Conservation (phyloP, 2,888 invertebrate genomes). For the Xanthia togata region DNA sequence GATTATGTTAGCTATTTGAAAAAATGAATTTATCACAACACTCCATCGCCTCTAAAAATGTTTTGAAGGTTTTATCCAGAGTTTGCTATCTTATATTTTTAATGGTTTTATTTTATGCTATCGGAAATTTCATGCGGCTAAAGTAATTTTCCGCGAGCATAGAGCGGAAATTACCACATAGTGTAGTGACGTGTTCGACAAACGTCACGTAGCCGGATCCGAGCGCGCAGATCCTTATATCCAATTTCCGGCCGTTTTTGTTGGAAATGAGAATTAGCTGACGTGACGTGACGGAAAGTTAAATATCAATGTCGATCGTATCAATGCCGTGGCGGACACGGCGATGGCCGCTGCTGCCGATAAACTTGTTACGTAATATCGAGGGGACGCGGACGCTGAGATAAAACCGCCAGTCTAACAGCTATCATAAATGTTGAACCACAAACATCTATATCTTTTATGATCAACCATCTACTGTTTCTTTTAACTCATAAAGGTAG, state of each 20-base stretch:
- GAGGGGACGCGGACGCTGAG: conserved; percentile 53
- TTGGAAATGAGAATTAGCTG: conserved; percentile 90
- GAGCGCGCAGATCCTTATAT: conserved; percentile 89
- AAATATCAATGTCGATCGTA: conserved; percentile 84
- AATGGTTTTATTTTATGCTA: conserved; percentile 84
- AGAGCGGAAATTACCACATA: conserved; percentile 90
- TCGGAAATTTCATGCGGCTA: conserved; percentile 89
- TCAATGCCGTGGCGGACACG: conserved; percentile 64
- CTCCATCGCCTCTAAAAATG: conserved; percentile 58
- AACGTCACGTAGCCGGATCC: conserved; percentile 90
- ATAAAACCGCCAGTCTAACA: conserved; percentile 57
- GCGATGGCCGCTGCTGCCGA: conserved; percentile 55
- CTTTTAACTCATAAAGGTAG: conserved; percentile 61
- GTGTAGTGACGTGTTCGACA: conserved; percentile 90
- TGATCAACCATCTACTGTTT: conserved; percentile 43
- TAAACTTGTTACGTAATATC: conserved; percentile 61
- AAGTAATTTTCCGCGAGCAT: conserved; percentile 90
- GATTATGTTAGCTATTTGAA: not conserved
- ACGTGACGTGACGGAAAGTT: conserved; percentile 87
- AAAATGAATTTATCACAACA: conserved; percentile 38
- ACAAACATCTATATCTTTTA: conserved; percentile 64
- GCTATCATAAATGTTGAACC: conserved; percentile 64
- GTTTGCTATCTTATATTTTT: conserved; percentile 77
- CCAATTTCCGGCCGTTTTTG: conserved; percentile 90
- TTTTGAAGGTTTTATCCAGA: conserved; percentile 63